A percentile compares a stretch with the other conserved stretches of the same genome.
phyloP scores from a whole-genome alignment of 2,888 invertebrate species.

The Drosophila mayaguana region DNA sequence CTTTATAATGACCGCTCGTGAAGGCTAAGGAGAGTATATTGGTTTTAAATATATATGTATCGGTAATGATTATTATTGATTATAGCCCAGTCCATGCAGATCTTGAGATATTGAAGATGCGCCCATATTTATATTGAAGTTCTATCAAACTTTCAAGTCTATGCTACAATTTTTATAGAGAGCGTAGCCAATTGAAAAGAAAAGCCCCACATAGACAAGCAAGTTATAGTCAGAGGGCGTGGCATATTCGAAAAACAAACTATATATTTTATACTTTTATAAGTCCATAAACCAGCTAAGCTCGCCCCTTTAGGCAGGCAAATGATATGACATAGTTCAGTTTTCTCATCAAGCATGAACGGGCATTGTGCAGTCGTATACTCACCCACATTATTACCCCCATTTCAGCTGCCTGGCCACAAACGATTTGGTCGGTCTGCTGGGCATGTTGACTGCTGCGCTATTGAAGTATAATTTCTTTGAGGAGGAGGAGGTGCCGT shows the following conservation, averaged over 20 bases:
- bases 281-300: not conserved
- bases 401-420: conserved; percentile 89
- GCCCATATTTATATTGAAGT: too few species aligned
- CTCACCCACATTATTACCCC: not conserved
- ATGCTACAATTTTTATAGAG: not conserved
- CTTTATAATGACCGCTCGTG: conserved; percentile 5
- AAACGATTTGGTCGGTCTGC: conserved; percentile 91
- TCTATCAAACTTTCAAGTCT: too few species aligned
- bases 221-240: not conserved
- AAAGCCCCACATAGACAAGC: not conserved
- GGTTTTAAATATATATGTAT: not conserved
- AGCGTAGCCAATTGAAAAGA: not conserved
- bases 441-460: conserved; percentile 92
- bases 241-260: not conserved
- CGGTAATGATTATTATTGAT: too few species aligned
- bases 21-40: not conserved
- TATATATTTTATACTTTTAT: not conserved
- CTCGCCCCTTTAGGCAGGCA: not conserved
- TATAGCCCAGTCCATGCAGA: too few species aligned
- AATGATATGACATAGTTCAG: not conserved
- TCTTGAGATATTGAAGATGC: too few species aligned
- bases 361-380: not conserved
- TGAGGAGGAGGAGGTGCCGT: conserved; percentile 74
- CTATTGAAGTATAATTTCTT: conserved; percentile 86
- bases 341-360: not conserved